Conservation (phyloP, 2,888 invertebrate genomes). For the Tenthredo notha region DNA sequence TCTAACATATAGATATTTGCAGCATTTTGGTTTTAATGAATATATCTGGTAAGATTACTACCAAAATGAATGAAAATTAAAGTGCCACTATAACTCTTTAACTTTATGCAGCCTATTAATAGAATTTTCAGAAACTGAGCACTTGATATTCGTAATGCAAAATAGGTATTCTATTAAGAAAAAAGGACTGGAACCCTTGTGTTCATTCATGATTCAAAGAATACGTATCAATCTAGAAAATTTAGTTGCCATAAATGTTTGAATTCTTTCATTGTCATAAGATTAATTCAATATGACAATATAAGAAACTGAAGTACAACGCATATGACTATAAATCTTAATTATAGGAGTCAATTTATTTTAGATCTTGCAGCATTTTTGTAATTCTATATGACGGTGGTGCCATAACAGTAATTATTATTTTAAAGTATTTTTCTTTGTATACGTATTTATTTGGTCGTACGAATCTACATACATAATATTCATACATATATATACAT, state of each 20-base stretch:
- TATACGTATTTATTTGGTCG: background rate
- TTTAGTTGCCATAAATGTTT: background rate
- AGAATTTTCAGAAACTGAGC: background rate
- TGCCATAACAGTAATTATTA: background rate
- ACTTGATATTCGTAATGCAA: background rate
- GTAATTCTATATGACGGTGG: slow-evolving; percentile 1
- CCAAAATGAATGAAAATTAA: background rate
- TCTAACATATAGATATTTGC: background rate
- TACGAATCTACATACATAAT: background rate
- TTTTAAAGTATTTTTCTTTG: background rate
- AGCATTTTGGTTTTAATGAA: background rate
- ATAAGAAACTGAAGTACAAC: background rate
- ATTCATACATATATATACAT: background rate
- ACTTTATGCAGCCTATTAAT: background rate
- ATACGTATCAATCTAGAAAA: background rate
- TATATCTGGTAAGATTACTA: background rate
- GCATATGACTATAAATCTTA: slow-evolving; percentile 3
- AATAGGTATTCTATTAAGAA: background rate
- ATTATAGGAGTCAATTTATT: slow-evolving; percentile 19
- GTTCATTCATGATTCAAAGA: background rate
- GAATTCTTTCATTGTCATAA: background rate
- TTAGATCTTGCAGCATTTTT: slow-evolving; percentile 36
- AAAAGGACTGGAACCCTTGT: background rate
- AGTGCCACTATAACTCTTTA: background rate
- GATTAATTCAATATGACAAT: background rate